Evolutionary conservation across 2,888 invertebrate genomes (phyloP).

Genomic region (Endotricha flammealis): DNA sequence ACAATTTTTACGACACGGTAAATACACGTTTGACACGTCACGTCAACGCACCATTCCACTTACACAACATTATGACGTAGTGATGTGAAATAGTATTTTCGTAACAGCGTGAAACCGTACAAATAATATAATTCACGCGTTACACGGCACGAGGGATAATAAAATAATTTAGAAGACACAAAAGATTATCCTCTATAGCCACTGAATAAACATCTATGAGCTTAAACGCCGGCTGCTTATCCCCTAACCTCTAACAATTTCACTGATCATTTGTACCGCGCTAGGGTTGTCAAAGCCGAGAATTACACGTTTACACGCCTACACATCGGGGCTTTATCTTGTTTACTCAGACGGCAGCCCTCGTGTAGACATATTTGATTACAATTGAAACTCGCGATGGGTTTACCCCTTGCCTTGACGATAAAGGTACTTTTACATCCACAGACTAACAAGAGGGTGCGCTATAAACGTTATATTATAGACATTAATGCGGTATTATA

Average conservation of each 20-base stretch:
- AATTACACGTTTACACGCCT: slow-evolving; percentile 43
- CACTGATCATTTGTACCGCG: slow-evolving; percentile 1
- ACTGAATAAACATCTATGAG: neutral
- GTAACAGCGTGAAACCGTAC: no score
- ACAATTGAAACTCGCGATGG: slow-evolving; percentile 51
- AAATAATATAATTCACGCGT: no score
- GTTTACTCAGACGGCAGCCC: slow-evolving; percentile 59
- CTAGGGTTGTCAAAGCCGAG: slow-evolving; percentile 50
- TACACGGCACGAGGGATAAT: no score
- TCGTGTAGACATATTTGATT: slow-evolving; percentile 57
- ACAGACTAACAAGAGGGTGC: neutral
- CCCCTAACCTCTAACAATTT: slow-evolving; percentile 12
- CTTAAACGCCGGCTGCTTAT: slow-evolving; percentile 7
- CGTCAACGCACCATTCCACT: no score
- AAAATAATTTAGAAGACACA: no score
- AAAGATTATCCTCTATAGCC: no score
- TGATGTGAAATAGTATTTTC: no score
- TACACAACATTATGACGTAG: no score
- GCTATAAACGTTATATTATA: no score
- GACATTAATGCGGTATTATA: no score
- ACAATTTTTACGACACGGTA: no score
- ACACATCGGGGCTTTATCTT: slow-evolving; percentile 59
- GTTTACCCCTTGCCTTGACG: neutral
- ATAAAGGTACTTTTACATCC: neutral
- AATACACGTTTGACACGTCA: no score